A percentile compares a stretch with the other conserved stretches of the same genome.
phyloP scores from a whole-genome alignment of 2,797 vertebrate species.

The Salarias fasciatus region DNA sequence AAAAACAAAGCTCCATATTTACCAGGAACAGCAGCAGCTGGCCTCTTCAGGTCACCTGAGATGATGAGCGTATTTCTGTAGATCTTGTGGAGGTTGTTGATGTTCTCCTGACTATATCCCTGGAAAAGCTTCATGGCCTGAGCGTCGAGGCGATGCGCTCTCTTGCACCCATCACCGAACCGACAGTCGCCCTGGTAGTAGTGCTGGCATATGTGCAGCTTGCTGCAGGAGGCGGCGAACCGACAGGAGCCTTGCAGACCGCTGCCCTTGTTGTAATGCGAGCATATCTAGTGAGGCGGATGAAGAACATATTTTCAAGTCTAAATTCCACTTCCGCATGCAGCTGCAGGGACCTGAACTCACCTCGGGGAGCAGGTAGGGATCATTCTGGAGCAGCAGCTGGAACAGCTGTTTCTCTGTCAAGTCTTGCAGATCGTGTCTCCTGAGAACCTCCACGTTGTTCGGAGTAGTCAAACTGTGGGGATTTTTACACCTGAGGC shows the following conservation, averaged over 20 bases:
- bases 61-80: slow-evolving; percentile 80
- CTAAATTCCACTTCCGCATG: neutral
- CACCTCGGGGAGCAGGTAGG: slow-evolving; percentile 91
- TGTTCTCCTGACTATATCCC: slow-evolving; percentile 73
- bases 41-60: slow-evolving; percentile 16
- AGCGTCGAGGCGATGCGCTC: slow-evolving; percentile 77
- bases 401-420: slow-evolving; percentile 81
- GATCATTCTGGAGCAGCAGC: slow-evolving; percentile 92
- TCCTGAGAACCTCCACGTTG: slow-evolving; percentile 79
- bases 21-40: slow-evolving; percentile 31
- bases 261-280: slow-evolving; percentile 86
- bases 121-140: slow-evolving; percentile 62
- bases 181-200: slow-evolving; percentile 84
- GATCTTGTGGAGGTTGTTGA: slow-evolving; percentile 68
- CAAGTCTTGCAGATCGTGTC: slow-evolving; percentile 75
- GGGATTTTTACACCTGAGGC: slow-evolving; percentile 75
- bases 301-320: neutral
- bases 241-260: slow-evolving; percentile 78
- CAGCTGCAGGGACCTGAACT: slow-evolving; percentile 21
- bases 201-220: slow-evolving; percentile 89
- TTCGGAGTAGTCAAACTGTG: slow-evolving; percentile 78
- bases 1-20: slow-evolving; percentile 5
- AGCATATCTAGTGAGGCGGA: slow-evolving; percentile 80
- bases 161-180: slow-evolving; percentile 79
- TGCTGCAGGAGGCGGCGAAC: slow-evolving; percentile 79